Percentiles rank a stretch among this genome's conserved stretches.
phyloP scores from a whole-genome alignment of 1,140 invertebrate species.

The honey bee (Apis mellifera) region Amel_HAv3.1 CM009939.2:8559001-8559500 shows the following conservation, averaged over 20 bases:
- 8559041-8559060: neutral
- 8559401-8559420: no score
- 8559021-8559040: no score
- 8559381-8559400: no score
- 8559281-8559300: neutral
- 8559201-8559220: neutral
- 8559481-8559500: neutral
- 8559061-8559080: neutral
- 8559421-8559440: neutral
- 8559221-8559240: neutral
- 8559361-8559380: no score
- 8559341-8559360: no score
- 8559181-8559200: conserved; percentile 14
- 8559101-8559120: neutral
- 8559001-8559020: neutral
- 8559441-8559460: neutral
- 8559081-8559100: conserved; percentile 17
- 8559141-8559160: neutral
- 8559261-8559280: conserved; percentile 5
- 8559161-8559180: neutral
- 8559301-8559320: neutral
- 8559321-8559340: no score
- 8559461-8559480: neutral
- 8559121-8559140: conserved; percentile 14
- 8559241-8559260: neutral